Conservation (phyloP, 2,113 vertebrate species). For the Nestor notabilis region DNA sequence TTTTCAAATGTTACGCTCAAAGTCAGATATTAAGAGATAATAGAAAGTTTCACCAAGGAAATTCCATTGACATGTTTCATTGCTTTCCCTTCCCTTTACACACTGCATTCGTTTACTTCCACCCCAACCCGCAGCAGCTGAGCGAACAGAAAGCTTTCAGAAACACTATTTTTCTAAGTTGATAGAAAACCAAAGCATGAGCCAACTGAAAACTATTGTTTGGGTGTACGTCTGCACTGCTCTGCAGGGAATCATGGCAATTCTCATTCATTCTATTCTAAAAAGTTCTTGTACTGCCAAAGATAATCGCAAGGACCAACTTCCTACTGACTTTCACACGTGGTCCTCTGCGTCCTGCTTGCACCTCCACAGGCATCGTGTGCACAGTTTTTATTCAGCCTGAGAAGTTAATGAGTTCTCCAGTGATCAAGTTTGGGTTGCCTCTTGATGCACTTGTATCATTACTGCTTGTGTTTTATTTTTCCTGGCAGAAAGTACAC, state of each 20-base stretch:
- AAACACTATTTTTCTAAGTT: not conserved
- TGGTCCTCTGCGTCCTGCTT: not conserved
- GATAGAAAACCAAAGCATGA: constrained; percentile 16
- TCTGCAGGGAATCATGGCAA: not conserved
- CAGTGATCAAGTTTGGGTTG: not conserved
- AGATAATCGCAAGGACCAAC: not conserved
- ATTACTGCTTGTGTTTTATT: not conserved
- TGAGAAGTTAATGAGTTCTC: constrained; percentile 25
- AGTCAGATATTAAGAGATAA: not conserved
- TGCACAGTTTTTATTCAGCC: not conserved
- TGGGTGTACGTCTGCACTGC: not conserved
- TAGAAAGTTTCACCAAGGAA: not conserved
- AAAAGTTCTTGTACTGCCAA: not conserved
- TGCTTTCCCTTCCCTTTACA: not conserved
- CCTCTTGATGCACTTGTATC: not conserved
- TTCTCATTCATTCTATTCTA: not conserved
- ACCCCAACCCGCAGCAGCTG: not conserved
- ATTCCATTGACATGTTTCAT: not conserved
- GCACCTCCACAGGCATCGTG: not conserved
- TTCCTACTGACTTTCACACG: not conserved
- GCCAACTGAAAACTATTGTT: constrained; percentile 2
- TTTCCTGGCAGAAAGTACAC: not conserved
- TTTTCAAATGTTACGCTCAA: not conserved
- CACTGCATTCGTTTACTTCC: not conserved
- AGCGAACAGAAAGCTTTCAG: not conserved